These are phyloP conservation scores for Brachyptera putata DNA, from an alignment of 2,888 invertebrate species.

Conservation along the genomic window DNA sequence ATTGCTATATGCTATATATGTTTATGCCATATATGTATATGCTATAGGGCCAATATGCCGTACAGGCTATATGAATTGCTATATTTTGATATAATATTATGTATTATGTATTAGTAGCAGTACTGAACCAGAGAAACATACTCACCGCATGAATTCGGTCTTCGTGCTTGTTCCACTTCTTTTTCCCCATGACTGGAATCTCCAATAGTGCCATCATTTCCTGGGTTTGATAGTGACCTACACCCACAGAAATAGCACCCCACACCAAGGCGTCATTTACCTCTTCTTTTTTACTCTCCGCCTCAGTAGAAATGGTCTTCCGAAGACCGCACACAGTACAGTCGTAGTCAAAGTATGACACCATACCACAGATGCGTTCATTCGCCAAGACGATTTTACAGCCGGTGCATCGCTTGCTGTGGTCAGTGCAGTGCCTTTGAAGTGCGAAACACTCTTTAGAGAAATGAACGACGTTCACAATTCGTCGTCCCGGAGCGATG, in stretches of 20 bases:
- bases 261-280: not conserved
- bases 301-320: not conserved
- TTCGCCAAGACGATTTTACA: not conserved
- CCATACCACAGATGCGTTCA: not conserved
- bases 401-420: not conserved
- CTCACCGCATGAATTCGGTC: too few species aligned
- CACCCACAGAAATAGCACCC: not conserved
- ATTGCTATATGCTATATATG: too few species aligned
- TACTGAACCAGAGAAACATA: too few species aligned
- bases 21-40: too few species aligned
- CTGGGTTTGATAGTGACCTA: not conserved
- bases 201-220: not conserved
- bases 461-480: not conserved
- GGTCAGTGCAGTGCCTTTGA: not conserved
- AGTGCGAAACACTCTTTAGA: too few species aligned
- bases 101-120: too few species aligned
- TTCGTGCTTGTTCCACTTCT: not conserved
- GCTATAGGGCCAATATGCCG: too few species aligned
- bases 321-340: not conserved
- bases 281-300: not conserved
- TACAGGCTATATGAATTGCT: too few species aligned
- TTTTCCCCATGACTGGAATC: not conserved
- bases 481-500: not conserved
- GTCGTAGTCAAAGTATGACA: not conserved
- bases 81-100: too few species aligned